These are phyloP conservation scores for Pyralis farinalis DNA, from an alignment of 2,888 invertebrate genomes.

Conservation along the genomic window DNA sequence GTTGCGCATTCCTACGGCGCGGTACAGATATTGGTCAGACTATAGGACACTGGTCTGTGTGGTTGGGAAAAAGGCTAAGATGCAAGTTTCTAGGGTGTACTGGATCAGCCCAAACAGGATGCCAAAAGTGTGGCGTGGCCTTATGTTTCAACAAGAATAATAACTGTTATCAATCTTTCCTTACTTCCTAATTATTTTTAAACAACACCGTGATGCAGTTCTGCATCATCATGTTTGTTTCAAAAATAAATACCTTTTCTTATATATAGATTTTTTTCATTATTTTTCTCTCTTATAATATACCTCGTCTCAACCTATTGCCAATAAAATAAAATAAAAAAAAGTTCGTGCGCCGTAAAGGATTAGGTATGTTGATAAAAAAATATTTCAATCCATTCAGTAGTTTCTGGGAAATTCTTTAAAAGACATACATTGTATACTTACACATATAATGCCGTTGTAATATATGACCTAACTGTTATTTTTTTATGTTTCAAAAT, in stretches of 20 bases:
- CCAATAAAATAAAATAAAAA: background rate
- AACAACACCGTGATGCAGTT: conserved; percentile 6
- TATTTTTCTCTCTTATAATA: conserved; percentile 4
- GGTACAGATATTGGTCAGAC: too few species aligned
- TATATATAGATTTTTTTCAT: conserved; percentile 3
- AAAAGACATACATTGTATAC: too few species aligned
- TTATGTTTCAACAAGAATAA: conserved; percentile 13
- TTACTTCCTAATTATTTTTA: conserved; percentile 3
- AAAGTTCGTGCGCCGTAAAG: background rate
- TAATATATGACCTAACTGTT: too few species aligned
- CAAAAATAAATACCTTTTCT: conserved; percentile 1
- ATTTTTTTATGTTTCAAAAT: too few species aligned
- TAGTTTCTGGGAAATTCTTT: too few species aligned
- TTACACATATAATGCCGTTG: too few species aligned
- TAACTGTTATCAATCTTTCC: conserved; percentile 6
- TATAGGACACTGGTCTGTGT: conserved; percentile 26
- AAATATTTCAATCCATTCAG: too few species aligned
- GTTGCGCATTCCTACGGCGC: too few species aligned
- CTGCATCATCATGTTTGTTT: conserved; percentile 4
- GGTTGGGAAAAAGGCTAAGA: conserved; percentile 13
- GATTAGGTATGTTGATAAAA: too few species aligned
- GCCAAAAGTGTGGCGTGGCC: conserved; percentile 17
- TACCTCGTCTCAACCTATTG: background rate
- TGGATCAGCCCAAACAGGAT: conserved; percentile 11
- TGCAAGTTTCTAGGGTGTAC: conserved; percentile 15